Evolutionary conservation across 2,888 invertebrate species (phyloP).

Genomic region (Chrysopilus asiliformis): DNA sequence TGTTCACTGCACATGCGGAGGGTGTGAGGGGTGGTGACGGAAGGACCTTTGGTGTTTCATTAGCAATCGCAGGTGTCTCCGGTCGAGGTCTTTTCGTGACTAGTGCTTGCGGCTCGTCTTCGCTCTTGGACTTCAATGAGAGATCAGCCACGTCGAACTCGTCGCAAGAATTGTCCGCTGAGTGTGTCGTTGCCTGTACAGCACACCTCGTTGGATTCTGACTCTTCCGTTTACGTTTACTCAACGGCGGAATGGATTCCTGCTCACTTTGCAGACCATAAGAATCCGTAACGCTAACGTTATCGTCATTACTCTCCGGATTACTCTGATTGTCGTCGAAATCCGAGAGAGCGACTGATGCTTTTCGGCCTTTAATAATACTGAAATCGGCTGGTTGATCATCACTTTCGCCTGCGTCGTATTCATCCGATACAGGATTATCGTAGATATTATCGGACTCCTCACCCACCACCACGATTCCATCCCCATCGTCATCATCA

Average conservation of each 20-base stretch:
- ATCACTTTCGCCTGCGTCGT: slow-evolving; percentile 26
- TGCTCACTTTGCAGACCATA: slow-evolving; percentile 37
- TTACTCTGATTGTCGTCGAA: slow-evolving; percentile 42
- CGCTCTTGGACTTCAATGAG: slow-evolving; percentile 25
- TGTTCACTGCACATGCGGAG: slow-evolving; percentile 16
- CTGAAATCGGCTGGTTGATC: slow-evolving; percentile 49
- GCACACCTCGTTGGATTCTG: slow-evolving; percentile 75
- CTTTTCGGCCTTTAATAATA: slow-evolving; percentile 41
- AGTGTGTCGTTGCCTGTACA: slow-evolving; percentile 30
- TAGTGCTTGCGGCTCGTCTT: slow-evolving; percentile 5
- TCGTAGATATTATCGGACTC: slow-evolving; percentile 49
- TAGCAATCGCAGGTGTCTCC: slow-evolving; percentile 21
- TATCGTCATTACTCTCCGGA: slow-evolving; percentile 50
- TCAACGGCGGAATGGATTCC: slow-evolving; percentile 34
- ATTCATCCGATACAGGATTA: slow-evolving; percentile 33
- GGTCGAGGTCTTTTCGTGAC: slow-evolving; percentile 7
- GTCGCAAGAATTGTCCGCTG: slow-evolving; percentile 30
- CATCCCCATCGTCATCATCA: slow-evolving; percentile 39
- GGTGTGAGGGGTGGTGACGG: slow-evolving; percentile 34
- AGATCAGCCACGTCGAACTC: slow-evolving; percentile 31
- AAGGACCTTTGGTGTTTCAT: slow-evolving; percentile 29
- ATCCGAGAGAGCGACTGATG: slow-evolving; percentile 14
- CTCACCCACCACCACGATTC: slow-evolving; percentile 66
- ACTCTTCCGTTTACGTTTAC: slow-evolving; percentile 74
- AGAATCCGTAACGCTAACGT: slow-evolving; percentile 42